Evolutionary conservation across 1,140 invertebrate genomes (phyloP), one percentile per base, ranked within the genome.

Genomic region (Drosophila mojavensis): DNA sequence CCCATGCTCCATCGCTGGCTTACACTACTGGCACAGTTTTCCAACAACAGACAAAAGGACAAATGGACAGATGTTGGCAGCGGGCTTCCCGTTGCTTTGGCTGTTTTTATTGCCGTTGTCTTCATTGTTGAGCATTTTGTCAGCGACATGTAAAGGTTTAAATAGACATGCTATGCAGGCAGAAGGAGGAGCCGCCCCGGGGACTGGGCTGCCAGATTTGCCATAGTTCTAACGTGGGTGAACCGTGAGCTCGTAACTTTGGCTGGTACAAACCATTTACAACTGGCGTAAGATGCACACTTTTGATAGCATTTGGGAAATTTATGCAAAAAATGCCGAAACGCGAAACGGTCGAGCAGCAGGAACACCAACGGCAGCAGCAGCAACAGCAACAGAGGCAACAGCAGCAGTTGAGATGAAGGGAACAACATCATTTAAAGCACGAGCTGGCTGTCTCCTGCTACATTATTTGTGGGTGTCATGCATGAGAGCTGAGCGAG

Each of bases 21-120:
- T 79, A 86, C 82, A 88, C 83, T 89, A 88, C 84, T 88, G 83
- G 83, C 83, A 88, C 83, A 88, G 74, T 88, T 88, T 82, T 70
- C 51, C 59, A 62, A 50, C 70, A 64, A 45, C 63, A 51, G 53
- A 53, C 66, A 13, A 59, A 28, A 28, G n/a, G 51, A 36, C 51
- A 30, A n/a, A 47, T 55, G 51, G 41, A 69, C 63, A 59, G 59
- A 47, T 54, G 47, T 20, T 48, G 36, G 69, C 73, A 60, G 62
- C 62, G 64, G 62, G 80, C 76, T 84, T 80, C 61, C 81, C 69
- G 74, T 76, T 78, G 64, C 45, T 60, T 60, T 64, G 17, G 60
- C 67, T 67, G 65, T 75, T 79, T 82, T 78, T 70, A 67, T 70
- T 71, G 75, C 61, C 64, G 82, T 78, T 75, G 78, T 59, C 60